These are phyloP conservation scores for Sinocyclocheilus maitianheensis DNA, from an alignment of 2,113 vertebrate species.

Conservation along the genomic window DNA sequence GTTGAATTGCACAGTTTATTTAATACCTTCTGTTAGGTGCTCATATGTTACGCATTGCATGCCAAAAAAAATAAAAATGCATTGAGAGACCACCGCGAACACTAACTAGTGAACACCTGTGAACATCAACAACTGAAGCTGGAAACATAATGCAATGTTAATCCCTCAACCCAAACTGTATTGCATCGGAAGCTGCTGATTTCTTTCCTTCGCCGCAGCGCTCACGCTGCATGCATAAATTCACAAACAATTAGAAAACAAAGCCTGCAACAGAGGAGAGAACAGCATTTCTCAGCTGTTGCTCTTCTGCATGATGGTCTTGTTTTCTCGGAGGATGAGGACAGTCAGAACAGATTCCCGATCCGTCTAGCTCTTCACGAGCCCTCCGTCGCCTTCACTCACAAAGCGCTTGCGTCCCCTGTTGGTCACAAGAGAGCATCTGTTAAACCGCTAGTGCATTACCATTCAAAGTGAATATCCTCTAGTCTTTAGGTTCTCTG, in stretches of 20 bases:
- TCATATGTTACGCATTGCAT: neutral
- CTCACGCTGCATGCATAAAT: neutral
- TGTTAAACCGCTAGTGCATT: neutral
- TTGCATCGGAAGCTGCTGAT: constrained; percentile 19
- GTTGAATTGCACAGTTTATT: neutral
- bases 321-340: constrained; percentile 14
- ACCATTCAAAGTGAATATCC: too few relatives aligned
- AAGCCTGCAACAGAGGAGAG: constrained; percentile 17
- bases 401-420: constrained; percentile 87
- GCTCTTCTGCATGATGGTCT: neutral
- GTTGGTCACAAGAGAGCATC: constrained; percentile 40
- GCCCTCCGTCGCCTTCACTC: constrained; percentile 84
- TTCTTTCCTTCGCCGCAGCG: neutral
- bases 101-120: constrained; percentile 24
- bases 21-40: neutral
- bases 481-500: constrained; percentile 2
- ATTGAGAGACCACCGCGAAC: constrained; percentile 12
- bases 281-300: constrained; percentile 17
- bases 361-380: constrained; percentile 74
- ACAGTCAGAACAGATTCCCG: neutral
- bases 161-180: constrained; percentile 36
- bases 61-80: neutral
- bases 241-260: neutral
- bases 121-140: neutral
- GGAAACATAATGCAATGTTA: constrained; percentile 4